Base-by-base conservation (phyloP, 1,140 invertebrate species). In the Ladona fulva region DNA sequence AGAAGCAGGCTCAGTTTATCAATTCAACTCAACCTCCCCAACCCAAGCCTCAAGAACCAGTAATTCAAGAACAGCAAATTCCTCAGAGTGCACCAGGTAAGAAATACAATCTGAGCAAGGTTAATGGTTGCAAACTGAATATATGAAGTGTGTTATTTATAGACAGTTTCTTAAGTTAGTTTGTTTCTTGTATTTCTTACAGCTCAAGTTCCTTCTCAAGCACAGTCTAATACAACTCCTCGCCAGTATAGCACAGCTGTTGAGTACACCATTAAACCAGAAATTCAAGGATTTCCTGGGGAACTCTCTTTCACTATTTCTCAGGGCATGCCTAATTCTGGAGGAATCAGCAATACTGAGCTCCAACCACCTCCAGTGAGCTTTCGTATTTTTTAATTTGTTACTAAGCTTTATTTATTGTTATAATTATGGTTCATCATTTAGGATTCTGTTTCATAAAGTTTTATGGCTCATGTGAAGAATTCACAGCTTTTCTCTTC, bases 1-100 rank as follows among this genome's bases (percentile, higher is more conserved):
- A 78, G 66, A n/a, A 76, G 25, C 25, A 79, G 74, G 25, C 24
- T 11, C 44, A 74, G 52, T 66, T 22, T 24, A 52, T 52, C 42
- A n/a, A 79, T 42, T 37, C 29, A 37, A 19, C 14, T 12, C 14
- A 66, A 66, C 52, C 3, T 66, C 52, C 52, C 14, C 52, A 66
- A 22, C 52, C 52, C 1, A 66, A 66, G 52, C 16, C n/a, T 3
- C 52, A 66, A 22, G 52, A 66, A 19, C 16, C 16, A 19, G 16
- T 22, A 6, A 22, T 66, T 16, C 3, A 66, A 22, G 52, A 66
- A 66, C 52, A 16, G n/a, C 52, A 16, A 5, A 16, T 66, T 66
- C 52, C 52, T 6, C 52, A 66, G n/a, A 16, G n/a, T 16, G 14
- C 52, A 16, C 52, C 52, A 19, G 29, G 29, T 37, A 37, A 37